These are phyloP conservation scores for Spongia lamella DNA, from an alignment of 37 sponge, comb jelly and placozoan genomes.

Conservation along the genomic window DNA sequence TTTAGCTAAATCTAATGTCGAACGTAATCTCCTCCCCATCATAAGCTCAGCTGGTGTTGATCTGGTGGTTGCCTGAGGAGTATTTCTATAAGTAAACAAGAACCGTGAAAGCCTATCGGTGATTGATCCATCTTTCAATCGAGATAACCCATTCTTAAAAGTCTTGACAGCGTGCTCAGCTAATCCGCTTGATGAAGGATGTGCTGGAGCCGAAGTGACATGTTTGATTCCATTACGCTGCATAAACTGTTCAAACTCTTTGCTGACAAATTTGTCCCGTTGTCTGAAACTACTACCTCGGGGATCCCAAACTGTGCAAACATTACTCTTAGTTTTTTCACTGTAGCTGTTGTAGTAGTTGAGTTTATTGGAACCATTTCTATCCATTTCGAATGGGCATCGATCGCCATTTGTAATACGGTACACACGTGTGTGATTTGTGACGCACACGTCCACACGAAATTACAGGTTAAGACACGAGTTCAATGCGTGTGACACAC, in stretches of 20 bases:
- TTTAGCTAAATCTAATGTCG: slow-evolving; percentile 23
- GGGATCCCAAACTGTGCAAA: slow-evolving; percentile 41
- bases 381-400: slow-evolving; percentile 38
- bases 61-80: slow-evolving; percentile 35
- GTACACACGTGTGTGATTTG: too few species aligned
- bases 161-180: slow-evolving; percentile 29
- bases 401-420: slow-evolving; percentile 1
- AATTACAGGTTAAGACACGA: too few species aligned
- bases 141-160: slow-evolving; percentile 41
- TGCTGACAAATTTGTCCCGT: slow-evolving; percentile 37
- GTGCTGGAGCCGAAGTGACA: too few species aligned
- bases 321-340: slow-evolving; percentile 15
- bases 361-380: too few species aligned
- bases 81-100: slow-evolving; percentile 40
- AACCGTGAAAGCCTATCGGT: too few species aligned
- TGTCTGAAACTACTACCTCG: slow-evolving; percentile 33
- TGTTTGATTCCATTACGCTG: slow-evolving; percentile 41
- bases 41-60: slow-evolving; percentile 26
- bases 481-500: too few species aligned
- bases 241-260: slow-evolving; percentile 39
- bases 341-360: not conserved
- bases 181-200: too few species aligned
- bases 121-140: too few species aligned
- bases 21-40: slow-evolving; percentile 38
- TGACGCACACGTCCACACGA: too few species aligned